Base-by-base conservation (phyloP, 1,140 invertebrate genomes). In the Drosophila pachea region DNA sequence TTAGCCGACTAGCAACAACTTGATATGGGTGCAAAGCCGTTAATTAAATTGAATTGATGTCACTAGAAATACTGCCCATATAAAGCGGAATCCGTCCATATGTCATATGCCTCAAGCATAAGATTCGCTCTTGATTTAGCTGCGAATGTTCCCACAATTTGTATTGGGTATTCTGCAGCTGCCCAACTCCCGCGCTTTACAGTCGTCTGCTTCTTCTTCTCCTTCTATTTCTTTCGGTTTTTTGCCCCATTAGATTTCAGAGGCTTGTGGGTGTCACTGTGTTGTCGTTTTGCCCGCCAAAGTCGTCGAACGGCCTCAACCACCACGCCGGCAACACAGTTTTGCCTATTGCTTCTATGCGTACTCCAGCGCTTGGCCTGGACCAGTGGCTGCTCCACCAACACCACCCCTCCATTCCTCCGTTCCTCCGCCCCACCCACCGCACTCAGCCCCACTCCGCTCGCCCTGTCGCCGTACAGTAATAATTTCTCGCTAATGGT, bases 401-500 rank as follows among this genome's bases (percentile, higher is more conserved):
- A 3, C 22, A 3, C 22, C 22, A 2, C 22, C 22, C 22, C 22
- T 3, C 22, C 22, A 3, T 22, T 22, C 22, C 14, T 43, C 16
- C 22, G n/a, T n/a, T n/a, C n/a, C n/a, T n/a, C n/a, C n/a, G n/a
- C n/a, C n/a, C n/a, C n/a, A n/a, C n/a, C n/a, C n/a, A n/a, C n/a
- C n/a, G 45, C 78, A 22, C 22, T 22, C 22, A 22, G 3, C 72
- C 49, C 72, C 49, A 58, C 67, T 66, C 43, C 50, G 60, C 60
- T 22, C 12, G 12, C 12, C 40, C n/a, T 47, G 45, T 38, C 66
- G 63, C 50, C 69, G 70, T 73, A 77, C 68, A 81, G 81, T 81
- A 86, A 86, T 86, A 86, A 86, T 86, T 86, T 86, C 74, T 86
- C 81, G 81, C 76, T 86, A 86, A 86, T 86, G 81, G 81, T 86